Evolutionary conservation across 2,113 vertebrate species (phyloP).

Genomic region (Morone saxatilis): DNA sequence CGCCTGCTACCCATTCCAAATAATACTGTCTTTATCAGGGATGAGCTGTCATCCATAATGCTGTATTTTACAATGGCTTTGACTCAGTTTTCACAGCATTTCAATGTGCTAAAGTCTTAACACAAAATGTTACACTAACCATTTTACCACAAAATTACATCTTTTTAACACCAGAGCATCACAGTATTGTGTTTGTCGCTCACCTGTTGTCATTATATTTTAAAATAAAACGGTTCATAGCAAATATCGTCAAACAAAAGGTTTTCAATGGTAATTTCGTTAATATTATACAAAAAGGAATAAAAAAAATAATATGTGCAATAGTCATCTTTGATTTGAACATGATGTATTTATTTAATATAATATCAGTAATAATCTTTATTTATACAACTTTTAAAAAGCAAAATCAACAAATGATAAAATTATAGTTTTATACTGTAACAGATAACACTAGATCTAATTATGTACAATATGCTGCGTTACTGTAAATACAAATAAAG

Average conservation of each 20-base stretch:
- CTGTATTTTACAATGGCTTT: slow-evolving; percentile 40
- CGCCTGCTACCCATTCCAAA: neutral
- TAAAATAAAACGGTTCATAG: neutral
- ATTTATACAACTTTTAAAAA: neutral
- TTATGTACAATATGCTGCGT: no score
- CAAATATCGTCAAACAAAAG: neutral
- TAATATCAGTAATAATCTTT: neutral
- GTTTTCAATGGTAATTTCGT: neutral
- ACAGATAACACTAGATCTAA: neutral
- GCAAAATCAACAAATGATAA: neutral
- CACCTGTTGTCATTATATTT: neutral
- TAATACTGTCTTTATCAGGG: slow-evolving; percentile 11
- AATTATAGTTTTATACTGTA: neutral
- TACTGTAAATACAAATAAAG: neutral
- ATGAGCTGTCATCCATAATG: slow-evolving; percentile 5
- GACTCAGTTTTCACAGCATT: slow-evolving; percentile 29
- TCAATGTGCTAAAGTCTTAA: slow-evolving; percentile 5
- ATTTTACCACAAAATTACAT: neutral
- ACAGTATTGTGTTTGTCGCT: neutral
- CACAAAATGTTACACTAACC: neutral
- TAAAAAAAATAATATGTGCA: no score
- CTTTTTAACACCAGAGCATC: neutral
- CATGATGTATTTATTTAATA: neutral
- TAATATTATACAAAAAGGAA: neutral
- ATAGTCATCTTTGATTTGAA: no score